Conservation (phyloP, 2,113 vertebrate species). For the Sterrhoptilus dennistouni region DNA sequence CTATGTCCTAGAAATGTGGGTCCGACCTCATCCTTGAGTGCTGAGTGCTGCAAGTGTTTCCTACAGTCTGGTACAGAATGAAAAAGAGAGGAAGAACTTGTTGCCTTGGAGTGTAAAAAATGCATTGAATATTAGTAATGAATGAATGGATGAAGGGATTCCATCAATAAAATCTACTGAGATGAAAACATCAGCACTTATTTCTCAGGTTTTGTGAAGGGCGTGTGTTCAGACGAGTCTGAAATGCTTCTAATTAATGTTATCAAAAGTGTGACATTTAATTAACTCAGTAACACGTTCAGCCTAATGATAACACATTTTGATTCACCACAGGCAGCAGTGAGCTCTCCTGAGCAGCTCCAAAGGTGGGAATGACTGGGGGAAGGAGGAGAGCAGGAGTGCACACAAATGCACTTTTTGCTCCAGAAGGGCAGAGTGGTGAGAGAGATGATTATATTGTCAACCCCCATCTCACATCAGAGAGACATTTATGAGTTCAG, state of each 20-base stretch:
- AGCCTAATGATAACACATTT: slow-evolving; percentile 72
- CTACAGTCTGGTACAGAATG: not conserved
- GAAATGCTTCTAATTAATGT: slow-evolving; percentile 71
- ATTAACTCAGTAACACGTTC: slow-evolving; percentile 74
- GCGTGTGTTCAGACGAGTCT: slow-evolving; percentile 20
- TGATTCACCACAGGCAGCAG: slow-evolving; percentile 29
- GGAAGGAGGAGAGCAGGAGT: not conserved
- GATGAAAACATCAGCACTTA: not conserved
- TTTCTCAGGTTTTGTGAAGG: slow-evolving; percentile 22
- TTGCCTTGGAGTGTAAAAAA: not conserved
- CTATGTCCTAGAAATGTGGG: rapidly evolving
- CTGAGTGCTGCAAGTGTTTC: not conserved
- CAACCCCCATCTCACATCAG: not conserved
- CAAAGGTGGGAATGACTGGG: not conserved
- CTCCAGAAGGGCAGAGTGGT: not conserved
- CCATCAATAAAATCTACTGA: not conserved
- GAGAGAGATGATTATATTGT: not conserved
- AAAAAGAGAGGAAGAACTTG: not conserved
- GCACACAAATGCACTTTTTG: not conserved
- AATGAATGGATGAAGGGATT: not conserved
- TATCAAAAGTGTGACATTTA: slow-evolving; percentile 77
- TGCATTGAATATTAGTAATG: not conserved
- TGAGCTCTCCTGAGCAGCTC: slow-evolving; percentile 54
- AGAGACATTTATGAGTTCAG: not conserved
- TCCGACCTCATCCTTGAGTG: not conserved